Base-by-base conservation (phyloP, 2,113 vertebrate species). In the Apteryx owenii region DNA sequence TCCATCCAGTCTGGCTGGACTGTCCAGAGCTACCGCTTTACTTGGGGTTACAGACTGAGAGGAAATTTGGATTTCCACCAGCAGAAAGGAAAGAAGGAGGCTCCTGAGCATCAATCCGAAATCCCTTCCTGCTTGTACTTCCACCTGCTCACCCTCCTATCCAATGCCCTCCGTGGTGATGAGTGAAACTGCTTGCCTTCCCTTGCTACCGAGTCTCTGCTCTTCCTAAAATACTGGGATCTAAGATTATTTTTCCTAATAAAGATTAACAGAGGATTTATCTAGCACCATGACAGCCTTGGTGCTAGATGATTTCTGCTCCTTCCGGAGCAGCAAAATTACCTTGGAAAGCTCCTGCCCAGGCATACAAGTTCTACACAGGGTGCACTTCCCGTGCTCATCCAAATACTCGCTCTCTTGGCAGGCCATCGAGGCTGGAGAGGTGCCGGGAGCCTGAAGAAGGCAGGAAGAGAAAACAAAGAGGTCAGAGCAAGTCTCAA, bases 321-420 rank as follows among this genome's bases (percentile, higher is more conserved):
- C 26, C 19, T 76, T 61, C 40, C 51, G 21, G 53, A 81, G 66
- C 53, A 38, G 13, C 40, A 2, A 3, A 10, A 80, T 98, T 98
- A 99, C 98, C 98, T 99, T 98, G 72, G 98, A 98, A 81, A 99
- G 98, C 94, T 99, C 98, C 85, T 97, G 94, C 46, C 98, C 98
- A 0, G 98, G 98, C 93, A 98, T 97, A 95, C 98, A 99, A 23
- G 94, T 97, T 65, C 95, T 97, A 95, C 99, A 99, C 40, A 96
- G 97, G 75, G 81, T 69, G 64, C 98, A 98, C n/a, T 90, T 95
- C 87, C 98, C 97, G 20, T 91, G 97, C 28, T 98, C 91, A 56
- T 97, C 97, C 89, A 86, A 93, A 95, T 98, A 99, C 51, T 99
- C 98, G 10, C 96, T 98, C 88, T 98, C 98, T 69, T 85, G 95